Evolutionary conservation across 2,888 invertebrate genomes (phyloP).

Genomic region (Thysanoteuthis rhombus): DNA sequence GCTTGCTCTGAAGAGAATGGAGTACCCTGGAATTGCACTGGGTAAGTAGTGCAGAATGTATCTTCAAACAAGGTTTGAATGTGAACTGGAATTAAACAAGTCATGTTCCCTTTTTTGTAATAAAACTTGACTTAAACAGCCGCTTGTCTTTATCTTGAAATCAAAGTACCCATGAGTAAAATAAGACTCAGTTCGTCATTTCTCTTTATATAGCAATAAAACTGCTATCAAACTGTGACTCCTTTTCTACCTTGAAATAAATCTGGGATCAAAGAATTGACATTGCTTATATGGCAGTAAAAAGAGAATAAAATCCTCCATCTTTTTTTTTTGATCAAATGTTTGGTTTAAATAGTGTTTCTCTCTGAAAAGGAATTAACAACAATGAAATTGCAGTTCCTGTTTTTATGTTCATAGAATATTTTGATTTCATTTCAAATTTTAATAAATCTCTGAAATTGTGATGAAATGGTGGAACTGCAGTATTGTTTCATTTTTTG

Average conservation of each 20-base stretch:
- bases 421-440: not conserved
- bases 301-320: not conserved
- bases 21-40: not conserved
- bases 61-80: not conserved
- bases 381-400: not conserved
- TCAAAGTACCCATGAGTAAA: not conserved
- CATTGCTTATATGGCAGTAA: not conserved
- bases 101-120: not conserved
- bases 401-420: not conserved
- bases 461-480: not conserved
- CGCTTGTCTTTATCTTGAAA: not conserved
- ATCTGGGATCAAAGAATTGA: not conserved
- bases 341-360: not conserved
- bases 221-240: not conserved
- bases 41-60: not conserved
- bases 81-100: not conserved
- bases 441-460: not conserved
- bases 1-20: not conserved
- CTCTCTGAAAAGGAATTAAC: not conserved
- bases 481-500: not conserved
- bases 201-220: not conserved
- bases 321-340: not conserved
- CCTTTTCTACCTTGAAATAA: not conserved
- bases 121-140: not conserved
- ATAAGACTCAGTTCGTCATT: not conserved